Evolutionary conservation across 2,797 vertebrate genomes (phyloP), one percentile per base, ranked within the genome.

Genomic region (Urocyon cinereoargenteus): DNA sequence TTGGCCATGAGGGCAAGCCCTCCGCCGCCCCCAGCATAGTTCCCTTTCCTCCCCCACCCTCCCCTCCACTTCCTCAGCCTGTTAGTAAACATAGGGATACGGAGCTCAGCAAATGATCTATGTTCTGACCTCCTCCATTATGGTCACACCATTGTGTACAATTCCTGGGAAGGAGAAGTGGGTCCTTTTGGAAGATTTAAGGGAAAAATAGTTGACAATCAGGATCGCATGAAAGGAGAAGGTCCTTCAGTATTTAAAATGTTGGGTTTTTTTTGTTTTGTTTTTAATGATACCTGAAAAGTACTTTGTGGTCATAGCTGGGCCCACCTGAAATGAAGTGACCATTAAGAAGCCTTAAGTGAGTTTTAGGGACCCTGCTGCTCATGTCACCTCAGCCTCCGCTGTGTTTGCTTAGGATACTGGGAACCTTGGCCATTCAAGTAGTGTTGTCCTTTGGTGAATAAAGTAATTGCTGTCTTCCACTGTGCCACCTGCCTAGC

Each of bases 401-500:
- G 1, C 21, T 5, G n/a, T 90, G 91, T 93, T n/a, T 96, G 55
- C 92, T 57, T 40, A 90, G 81, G 77, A 68, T 24, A 72, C 26
- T 68, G 31, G 70, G 73, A 57, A 40, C 82, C 90, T 96, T 86
- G 70, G 92, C 85, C 62, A 31, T 84, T 86, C 45, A 62, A 53
- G 68, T 53, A 64, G 78, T 55, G 3, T 78, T 86, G 90, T 36
- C 85, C 91, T 97, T 83, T 85, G 77, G 85, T 94, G 88, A 96
- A 64, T 64, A 77, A 96, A 88, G 34, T 90, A 53, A 81, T 84
- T 78, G 36, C 90, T 77, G 68, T 96, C 78, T 93, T 92, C 87
- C 88, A 85, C 28, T 51, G 34, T 82, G 66, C 87, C 66, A 55
- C 91, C 77, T 96, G 96, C 90, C 87, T 86, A 84, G 82, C 85